These are phyloP conservation scores for Seriola aureovittata DNA, from an alignment of 2,113 vertebrate genomes.

Conservation along the genomic window DNA sequence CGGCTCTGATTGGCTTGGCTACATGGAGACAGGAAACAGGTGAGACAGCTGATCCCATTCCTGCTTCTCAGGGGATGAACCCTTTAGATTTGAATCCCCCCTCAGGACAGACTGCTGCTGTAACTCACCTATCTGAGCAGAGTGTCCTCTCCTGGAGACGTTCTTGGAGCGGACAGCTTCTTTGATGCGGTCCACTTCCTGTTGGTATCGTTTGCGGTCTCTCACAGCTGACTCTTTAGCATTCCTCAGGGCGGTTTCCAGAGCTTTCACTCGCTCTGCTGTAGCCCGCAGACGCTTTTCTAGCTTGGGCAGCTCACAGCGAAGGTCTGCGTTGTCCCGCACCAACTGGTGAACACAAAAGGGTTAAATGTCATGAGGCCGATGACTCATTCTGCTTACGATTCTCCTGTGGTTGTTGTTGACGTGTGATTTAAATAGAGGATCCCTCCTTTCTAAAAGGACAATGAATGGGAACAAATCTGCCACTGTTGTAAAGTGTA, in stretches of 20 bases:
- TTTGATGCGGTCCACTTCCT: conserved; percentile 97
- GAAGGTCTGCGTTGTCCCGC: conserved; percentile 95
- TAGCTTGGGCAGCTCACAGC: conserved; percentile 95
- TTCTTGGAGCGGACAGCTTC: conserved; percentile 92
- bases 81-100: no score
- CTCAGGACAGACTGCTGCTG: background rate
- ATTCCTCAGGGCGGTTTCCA: conserved; percentile 91
- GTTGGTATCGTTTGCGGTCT: conserved; percentile 95
- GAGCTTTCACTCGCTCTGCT: conserved; percentile 91
- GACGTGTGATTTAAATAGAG: no score
- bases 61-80: no score
- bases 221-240: conserved; percentile 91
- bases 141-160: conserved; percentile 89
- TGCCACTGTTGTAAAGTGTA: no score
- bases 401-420: no score
- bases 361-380: background rate
- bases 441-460: no score
- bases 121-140: conserved; percentile 89
- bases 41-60: background rate
- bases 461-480: no score
- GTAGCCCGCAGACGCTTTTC: conserved; percentile 94
- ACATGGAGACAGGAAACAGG: background rate
- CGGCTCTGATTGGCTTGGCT: conserved; percentile 95
- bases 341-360: conserved; percentile 84
- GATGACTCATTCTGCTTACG: no score